Conservation (phyloP, 2,113 vertebrate species). For the Syngnathoides biaculeatus region DNA sequence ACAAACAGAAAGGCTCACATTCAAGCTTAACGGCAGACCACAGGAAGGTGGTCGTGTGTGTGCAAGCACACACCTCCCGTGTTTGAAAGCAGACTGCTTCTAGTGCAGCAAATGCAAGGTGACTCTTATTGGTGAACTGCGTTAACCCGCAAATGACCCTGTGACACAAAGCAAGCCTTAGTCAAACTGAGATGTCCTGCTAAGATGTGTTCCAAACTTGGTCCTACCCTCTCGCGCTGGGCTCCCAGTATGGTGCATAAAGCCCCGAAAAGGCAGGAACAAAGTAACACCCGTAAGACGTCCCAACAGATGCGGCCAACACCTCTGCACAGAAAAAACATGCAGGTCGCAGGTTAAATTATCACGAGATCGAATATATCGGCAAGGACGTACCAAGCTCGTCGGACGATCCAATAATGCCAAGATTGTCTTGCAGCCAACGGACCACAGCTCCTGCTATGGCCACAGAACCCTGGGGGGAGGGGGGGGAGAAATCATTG, state of each 20-base stretch:
- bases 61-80: constrained; percentile 77
- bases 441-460: constrained; percentile 93
- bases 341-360: not conserved
- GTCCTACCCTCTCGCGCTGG: constrained; percentile 87
- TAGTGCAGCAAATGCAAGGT: constrained; percentile 89
- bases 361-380: not conserved
- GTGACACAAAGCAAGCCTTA: constrained; percentile 16
- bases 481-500: not conserved
- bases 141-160: constrained; percentile 96
- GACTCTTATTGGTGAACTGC: constrained; percentile 90
- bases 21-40: not conserved
- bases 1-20: not conserved
- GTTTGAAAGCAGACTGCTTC: constrained; percentile 95
- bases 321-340: constrained; percentile 72
- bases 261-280: constrained; percentile 94
- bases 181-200: rapidly evolving
- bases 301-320: constrained; percentile 84
- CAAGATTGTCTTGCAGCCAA: constrained; percentile 95
- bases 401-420: constrained; percentile 80
- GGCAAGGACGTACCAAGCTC: constrained; percentile 81
- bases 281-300: constrained; percentile 93
- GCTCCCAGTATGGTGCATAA: constrained; percentile 95
- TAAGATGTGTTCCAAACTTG: not conserved
- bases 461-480: constrained; percentile 95
- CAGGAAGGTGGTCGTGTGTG: not conserved